A percentile compares a stretch with the other conserved stretches of the same genome.
These are phyloP conservation scores for Bovichtus variegatus DNA, from an alignment of 2,797 vertebrate genomes.

Conservation along the genomic window DNA sequence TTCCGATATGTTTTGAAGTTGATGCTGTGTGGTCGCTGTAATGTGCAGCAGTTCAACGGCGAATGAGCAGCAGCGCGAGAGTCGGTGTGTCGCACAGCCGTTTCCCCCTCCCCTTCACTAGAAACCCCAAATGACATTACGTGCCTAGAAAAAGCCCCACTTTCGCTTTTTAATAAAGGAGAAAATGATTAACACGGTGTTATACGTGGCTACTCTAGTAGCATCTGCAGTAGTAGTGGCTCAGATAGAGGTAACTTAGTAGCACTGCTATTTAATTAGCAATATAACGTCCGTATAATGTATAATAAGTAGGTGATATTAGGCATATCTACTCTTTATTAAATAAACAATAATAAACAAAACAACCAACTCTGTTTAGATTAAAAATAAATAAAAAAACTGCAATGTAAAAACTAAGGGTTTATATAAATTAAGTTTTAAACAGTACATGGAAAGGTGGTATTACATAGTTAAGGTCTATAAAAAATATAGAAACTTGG, in stretches of 20 bases:
- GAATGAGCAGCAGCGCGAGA: slow-evolving; percentile 39
- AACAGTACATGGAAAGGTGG: neutral
- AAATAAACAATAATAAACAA: neutral
- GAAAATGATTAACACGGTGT: neutral
- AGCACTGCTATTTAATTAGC: neutral
- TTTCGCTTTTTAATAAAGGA: too few relatives aligned
- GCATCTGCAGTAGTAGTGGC: too few relatives aligned
- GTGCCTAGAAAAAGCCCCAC: neutral
- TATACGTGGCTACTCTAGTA: too few relatives aligned
- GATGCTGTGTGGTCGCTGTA: slow-evolving; percentile 24
- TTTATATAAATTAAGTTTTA: too few relatives aligned
- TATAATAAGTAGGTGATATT: neutral
- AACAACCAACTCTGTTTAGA: too few relatives aligned
- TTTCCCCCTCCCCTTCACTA: slow-evolving; percentile 36
- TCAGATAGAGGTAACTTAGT: too few relatives aligned
- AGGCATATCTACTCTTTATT: neutral
- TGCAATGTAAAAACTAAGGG: neutral
- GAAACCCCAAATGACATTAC: slow-evolving; percentile 5
- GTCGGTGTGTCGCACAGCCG: neutral
- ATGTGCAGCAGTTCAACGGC: neutral
- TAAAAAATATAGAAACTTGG: too few relatives aligned
- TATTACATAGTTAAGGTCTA: neutral
- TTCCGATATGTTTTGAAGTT: slow-evolving; percentile 57
- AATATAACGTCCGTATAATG: neutral
- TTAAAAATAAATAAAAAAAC: too few relatives aligned